A percentile compares a stretch with the other conserved stretches of the same genome.
These are phyloP conservation scores for Oreohelix idahoensis DNA, from an alignment of 1,140 invertebrate genomes.

Conservation along the genomic window DNA sequence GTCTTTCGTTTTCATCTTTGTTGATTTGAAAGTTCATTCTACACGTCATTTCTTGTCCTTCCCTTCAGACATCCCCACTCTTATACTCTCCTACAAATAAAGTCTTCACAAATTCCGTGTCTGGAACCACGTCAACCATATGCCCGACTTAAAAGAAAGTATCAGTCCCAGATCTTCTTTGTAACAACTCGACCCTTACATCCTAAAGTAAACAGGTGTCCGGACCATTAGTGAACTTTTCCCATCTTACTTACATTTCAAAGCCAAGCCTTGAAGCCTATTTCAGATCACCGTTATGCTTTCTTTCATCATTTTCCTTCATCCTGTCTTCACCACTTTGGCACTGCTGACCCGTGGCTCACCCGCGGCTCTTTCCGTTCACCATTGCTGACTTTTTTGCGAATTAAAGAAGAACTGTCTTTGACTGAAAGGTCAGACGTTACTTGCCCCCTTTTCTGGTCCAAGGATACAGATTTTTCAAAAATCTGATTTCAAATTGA, in stretches of 20 bases:
- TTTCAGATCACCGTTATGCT: not conserved
- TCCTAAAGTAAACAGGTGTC: constrained; percentile 9
- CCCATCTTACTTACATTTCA: not conserved
- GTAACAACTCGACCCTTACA: not conserved
- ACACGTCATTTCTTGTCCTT: too few species aligned
- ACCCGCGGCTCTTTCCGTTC: not conserved
- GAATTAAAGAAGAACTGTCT: not conserved
- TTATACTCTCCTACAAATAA: too few species aligned
- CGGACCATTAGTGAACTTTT: not conserved
- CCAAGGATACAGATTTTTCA: too few species aligned
- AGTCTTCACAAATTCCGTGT: not conserved
- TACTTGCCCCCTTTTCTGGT: not conserved
- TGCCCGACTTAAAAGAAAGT: not conserved
- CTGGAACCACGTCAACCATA: not conserved
- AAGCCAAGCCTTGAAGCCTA: not conserved
- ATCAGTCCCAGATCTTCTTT: not conserved
- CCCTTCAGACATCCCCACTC: too few species aligned
- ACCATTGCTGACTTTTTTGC: not conserved
- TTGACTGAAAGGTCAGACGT: not conserved
- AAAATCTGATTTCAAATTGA: too few species aligned
- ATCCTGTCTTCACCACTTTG: not conserved
- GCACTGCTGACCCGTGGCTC: not conserved
- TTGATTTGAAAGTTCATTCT: too few species aligned
- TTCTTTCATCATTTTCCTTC: not conserved
- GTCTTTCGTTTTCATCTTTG: too few species aligned